Evolutionary conservation across 2,888 invertebrate species (phyloP), one percentile per base, ranked within the genome.

Genomic region (Zeuzera pyrina): DNA sequence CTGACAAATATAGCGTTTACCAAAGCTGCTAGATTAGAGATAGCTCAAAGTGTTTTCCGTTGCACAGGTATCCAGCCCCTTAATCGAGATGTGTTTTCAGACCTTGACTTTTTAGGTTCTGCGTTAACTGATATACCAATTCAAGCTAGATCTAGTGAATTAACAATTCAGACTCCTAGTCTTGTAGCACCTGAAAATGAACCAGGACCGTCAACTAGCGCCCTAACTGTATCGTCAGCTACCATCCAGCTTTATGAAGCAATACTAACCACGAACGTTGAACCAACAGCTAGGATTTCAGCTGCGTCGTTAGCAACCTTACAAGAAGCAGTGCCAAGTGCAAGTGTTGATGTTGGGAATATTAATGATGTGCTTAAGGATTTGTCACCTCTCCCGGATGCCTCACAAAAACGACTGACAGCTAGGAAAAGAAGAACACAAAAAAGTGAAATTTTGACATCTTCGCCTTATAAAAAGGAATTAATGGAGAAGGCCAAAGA

Each of bases 31-130:
- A 34, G 39, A 27, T 29, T 43, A 10, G 37, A 41, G n/a, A 41
- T 38, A 19, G 38, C 33, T 10, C 30, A 29, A 26, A 34, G 21
- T 31, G 45, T 43, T 25, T 45, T 43, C 34, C 35, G 43, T 26
- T 61, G 59, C 55, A 62, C 54, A 46, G 57, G 49, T 49, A 61
- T 48, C 43, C 46, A 36, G 56, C 60, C 54, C 39, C 61, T 45
- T 30, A 27, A 43, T 36, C 31, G 27, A 30, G 34, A 45, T 23
- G 23, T 43, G 6, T 43, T 45, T 27, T 31, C 33, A 29, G 41
- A 45, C 23, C 16, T 45, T 22, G 32, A 41, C 33, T 41, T 37
- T 29, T 15, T 35, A 15, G 27, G 32, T 33, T 35, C 34, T 5
- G 27, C 35, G 21, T 30, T 30, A 30, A 30, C 30, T 30, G 30